A percentile compares a stretch with the other conserved stretches of the same genome.
These are phyloP conservation scores for Campylomormyrus tamandua DNA, from an alignment of 2,113 vertebrate genomes.

Conservation along the genomic window DNA sequence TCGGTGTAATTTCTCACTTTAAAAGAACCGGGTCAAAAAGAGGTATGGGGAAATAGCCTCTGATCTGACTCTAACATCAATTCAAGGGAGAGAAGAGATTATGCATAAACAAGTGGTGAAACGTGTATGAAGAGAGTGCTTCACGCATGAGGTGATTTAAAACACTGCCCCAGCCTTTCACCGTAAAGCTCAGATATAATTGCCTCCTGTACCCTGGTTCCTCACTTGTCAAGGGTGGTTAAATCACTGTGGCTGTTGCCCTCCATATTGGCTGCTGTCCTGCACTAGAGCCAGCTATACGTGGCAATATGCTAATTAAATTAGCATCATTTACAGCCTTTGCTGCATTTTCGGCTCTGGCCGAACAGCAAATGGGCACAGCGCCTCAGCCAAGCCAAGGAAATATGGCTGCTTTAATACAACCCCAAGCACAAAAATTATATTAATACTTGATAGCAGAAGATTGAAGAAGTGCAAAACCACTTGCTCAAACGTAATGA, in stretches of 20 bases:
- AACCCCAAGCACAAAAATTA: not conserved
- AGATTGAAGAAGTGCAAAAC: not conserved
- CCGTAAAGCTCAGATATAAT: not conserved
- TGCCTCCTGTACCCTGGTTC: not conserved
- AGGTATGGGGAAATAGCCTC: not conserved
- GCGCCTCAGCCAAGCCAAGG: not conserved
- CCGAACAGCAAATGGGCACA: not conserved
- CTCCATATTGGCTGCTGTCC: too few species aligned
- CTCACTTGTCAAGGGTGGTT: not conserved
- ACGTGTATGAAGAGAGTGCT: not conserved
- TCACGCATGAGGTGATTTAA: not conserved
- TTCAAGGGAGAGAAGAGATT: not conserved
- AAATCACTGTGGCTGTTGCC: not conserved
- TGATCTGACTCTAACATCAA: not conserved
- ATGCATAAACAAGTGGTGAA: not conserved
- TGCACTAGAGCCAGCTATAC: not conserved
- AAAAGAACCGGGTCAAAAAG: not conserved
- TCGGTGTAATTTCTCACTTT: not conserved
- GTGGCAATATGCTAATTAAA: slow-evolving; percentile 5
- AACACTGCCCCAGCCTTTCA: not conserved
- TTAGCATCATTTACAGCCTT: slow-evolving; percentile 2
- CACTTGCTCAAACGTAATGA: not conserved
- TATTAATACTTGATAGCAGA: not conserved
- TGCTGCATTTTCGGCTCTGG: not conserved
- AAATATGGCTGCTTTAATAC: not conserved